These are phyloP conservation scores for Malurus cyaneus DNA, from an alignment of 2,113 vertebrate genomes.

Conservation along the genomic window DNA sequence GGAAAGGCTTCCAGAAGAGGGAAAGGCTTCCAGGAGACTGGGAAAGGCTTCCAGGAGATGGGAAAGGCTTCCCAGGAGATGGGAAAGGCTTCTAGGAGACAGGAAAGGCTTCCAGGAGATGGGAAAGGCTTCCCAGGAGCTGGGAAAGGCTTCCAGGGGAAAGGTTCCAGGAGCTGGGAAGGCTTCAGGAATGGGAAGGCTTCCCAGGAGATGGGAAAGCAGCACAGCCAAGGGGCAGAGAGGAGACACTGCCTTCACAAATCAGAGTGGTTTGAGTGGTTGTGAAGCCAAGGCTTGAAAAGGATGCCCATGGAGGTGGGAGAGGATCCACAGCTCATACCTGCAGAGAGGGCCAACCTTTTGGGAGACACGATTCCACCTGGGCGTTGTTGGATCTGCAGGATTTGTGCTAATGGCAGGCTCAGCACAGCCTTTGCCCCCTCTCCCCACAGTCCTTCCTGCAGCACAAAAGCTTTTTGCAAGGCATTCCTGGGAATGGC, in stretches of 20 bases:
- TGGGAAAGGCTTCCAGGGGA: too few relatives aligned
- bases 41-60: background rate
- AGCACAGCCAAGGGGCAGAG: background rate
- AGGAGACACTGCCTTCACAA: background rate
- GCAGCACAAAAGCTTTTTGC: background rate
- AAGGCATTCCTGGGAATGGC: fast-evolving
- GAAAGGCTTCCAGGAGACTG: background rate
- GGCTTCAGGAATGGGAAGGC: too few relatives aligned
- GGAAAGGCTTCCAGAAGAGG: too few relatives aligned
- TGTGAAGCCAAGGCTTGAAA: background rate
- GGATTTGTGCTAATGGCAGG: background rate
- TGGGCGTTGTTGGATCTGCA: background rate
- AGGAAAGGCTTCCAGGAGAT: too few relatives aligned
- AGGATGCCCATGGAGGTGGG: fast-evolving
- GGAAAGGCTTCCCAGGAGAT: too few relatives aligned
- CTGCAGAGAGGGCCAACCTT: background rate
- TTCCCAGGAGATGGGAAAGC: background rate
- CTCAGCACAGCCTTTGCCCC: background rate
- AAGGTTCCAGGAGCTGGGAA: too few relatives aligned
- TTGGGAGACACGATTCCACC: background rate
- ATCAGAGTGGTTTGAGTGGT: fast-evolving
- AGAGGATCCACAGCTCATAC: background rate
- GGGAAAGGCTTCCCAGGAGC: too few relatives aligned
- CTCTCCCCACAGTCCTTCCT: background rate
- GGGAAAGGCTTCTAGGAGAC: too few relatives aligned